These are phyloP conservation scores for Hippocampus guttulatus DNA, from an alignment of 2,113 vertebrate species.

Conservation along the genomic window DNA sequence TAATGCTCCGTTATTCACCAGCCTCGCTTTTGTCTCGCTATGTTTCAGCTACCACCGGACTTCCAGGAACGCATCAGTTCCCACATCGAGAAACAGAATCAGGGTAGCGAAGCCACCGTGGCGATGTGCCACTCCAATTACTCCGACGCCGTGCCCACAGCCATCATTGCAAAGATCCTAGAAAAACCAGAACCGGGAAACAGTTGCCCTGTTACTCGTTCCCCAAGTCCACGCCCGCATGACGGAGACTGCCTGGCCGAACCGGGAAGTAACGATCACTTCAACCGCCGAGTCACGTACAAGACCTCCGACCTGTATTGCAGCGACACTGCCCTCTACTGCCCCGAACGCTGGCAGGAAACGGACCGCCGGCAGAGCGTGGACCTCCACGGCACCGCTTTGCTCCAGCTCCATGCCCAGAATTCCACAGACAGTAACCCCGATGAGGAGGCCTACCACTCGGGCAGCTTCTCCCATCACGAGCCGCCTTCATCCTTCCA, in stretches of 20 bases:
- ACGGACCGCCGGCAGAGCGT: constrained; percentile 79
- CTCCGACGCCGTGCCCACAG: constrained; percentile 79
- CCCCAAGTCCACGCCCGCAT: constrained; percentile 75
- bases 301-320: constrained; percentile 85
- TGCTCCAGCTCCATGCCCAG: constrained; percentile 77
- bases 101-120: constrained; percentile 73
- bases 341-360: constrained; percentile 81
- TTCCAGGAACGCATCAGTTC: constrained; percentile 88
- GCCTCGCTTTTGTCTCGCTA: constrained; percentile 13
- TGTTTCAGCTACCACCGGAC: constrained; percentile 80
- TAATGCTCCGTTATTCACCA: constrained; percentile 4
- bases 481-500: constrained; percentile 73
- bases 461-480: constrained; percentile 75
- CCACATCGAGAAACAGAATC: constrained; percentile 81
- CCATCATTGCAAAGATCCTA: constrained; percentile 84
- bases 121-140: constrained; percentile 79
- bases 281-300: constrained; percentile 72
- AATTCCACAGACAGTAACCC: constrained; percentile 86
- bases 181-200: constrained; percentile 84
- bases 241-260: constrained; percentile 60
- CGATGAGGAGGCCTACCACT: constrained; percentile 80
- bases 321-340: constrained; percentile 92
- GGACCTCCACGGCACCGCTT: constrained; percentile 75
- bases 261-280: constrained; percentile 73
- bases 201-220: constrained; percentile 75